Evolutionary conservation across 2,113 vertebrate genomes (phyloP), one percentile per base, ranked within the genome.

Genomic region (Hydrochoerus hydrochaeris): DNA sequence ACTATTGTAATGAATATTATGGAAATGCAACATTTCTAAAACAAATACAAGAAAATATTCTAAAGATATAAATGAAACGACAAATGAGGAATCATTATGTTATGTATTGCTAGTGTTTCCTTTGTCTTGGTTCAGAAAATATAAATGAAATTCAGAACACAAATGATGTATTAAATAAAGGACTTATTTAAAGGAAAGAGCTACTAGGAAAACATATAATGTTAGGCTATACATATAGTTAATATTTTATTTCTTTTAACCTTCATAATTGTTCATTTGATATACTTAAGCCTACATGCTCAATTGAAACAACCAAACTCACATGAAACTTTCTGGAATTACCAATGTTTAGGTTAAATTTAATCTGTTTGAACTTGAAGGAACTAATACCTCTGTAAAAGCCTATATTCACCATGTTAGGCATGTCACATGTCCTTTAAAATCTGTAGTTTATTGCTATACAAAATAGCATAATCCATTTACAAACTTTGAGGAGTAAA

Each of bases 1-100:
- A 97, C 90, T 92, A 92, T 75, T 35, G 35, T 86, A 73, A 90
- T 89, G 78, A 80, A 84, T 96, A 85, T 73, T 94, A 87, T 71
- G 12, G 58, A 85, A 95, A 94, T 78, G 91, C 49, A 95, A 32
- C 24, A 91, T 87, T 77, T 94, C 52, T 63, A 94, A 87, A 91
- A 82, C 24, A 87, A 93, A 71, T 85, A 57, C 41, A 54, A 63
- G 44, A 91, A 87, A 1, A 83, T 30, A 7, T 69, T 85, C 92
- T 38, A 73, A 92, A 93, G 17, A 75, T 75, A 71, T 82, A 88
- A 94, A 82, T 26, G 75, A 95, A 84, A 91, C 19, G 52, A 88
- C 44, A 88, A 94, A 82, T 65, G 7, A 71, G 13, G 71, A 75
- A 22, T 17, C 77, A 80, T 46, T 86, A 24, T 17, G 65, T 10